Percentiles rank a stretch among this genome's conserved stretches.
These are phyloP conservation scores for Melipona beecheii DNA, from an alignment of 2,888 invertebrate species.

Conservation along the genomic window DNA sequence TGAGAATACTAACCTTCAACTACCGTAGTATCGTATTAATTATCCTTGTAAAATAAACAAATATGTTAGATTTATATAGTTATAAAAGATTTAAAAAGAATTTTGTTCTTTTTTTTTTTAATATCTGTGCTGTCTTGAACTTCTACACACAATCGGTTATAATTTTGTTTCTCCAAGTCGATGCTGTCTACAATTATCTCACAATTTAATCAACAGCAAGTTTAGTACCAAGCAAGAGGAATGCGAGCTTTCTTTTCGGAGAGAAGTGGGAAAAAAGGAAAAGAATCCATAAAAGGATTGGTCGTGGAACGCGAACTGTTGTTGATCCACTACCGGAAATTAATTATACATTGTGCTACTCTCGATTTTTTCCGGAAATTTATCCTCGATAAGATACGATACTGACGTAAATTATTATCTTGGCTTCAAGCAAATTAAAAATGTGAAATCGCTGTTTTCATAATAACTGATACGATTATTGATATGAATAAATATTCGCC, in stretches of 20 bases:
- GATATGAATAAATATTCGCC: not conserved
- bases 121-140: not conserved
- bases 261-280: conserved; percentile 12
- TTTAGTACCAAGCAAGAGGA: conserved; percentile 32
- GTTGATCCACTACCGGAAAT: conserved; percentile 52
- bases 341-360: conserved; percentile 41
- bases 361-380: conserved; percentile 49
- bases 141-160: too few species aligned
- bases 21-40: not conserved
- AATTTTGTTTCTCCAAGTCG: not conserved
- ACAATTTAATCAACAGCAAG: conserved; percentile 53
- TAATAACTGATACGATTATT: conserved; percentile 24
- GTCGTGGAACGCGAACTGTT: conserved; percentile 35
- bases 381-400: conserved; percentile 13
- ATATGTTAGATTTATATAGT: not conserved
- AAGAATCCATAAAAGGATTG: conserved; percentile 57
- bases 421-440: not conserved
- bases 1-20: conserved; percentile 2
- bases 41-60: not conserved
- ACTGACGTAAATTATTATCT: conserved; percentile 29
- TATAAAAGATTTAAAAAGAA: too few species aligned
- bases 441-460: conserved; percentile 33
- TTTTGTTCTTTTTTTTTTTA: not conserved
- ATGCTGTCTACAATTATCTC: not conserved
- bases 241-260: conserved; percentile 66